Percentiles rank a stretch among this genome's conserved stretches.
Evolutionary conservation across 92 coral and sea anemone species (phyloP).

Genomic region (Umimayanthus chanpuru): DNA sequence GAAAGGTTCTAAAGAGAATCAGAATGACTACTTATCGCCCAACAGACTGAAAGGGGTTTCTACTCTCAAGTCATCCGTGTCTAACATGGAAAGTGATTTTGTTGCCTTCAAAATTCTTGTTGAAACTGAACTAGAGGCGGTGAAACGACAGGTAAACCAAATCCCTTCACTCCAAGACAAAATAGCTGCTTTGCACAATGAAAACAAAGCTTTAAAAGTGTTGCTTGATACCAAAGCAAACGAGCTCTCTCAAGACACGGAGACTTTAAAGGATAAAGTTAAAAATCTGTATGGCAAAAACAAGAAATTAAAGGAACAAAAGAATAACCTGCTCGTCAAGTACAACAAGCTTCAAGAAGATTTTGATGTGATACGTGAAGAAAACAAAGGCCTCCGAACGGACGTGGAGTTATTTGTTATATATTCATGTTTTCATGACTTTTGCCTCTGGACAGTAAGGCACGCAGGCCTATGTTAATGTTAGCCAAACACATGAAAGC

Average conservation of each 20-base stretch:
- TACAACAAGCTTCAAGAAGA: not conserved
- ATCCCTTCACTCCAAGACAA: not conserved
- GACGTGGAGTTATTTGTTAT: not conserved
- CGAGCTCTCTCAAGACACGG: not conserved
- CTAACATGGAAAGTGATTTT: not conserved
- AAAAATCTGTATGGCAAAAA: not conserved
- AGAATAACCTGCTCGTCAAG: not conserved
- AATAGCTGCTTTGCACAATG: not conserved
- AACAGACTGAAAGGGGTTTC: not conserved
- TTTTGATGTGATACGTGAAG: not conserved
- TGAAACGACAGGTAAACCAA: not conserved
- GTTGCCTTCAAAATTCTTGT: not conserved
- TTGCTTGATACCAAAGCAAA: not conserved
- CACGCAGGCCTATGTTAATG: too few relatives aligned
- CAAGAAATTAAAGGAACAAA: not conserved
- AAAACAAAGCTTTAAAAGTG: not conserved
- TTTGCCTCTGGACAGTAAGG: too few relatives aligned
- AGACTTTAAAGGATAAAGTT: not conserved
- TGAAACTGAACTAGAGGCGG: not conserved
- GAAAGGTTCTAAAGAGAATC: not conserved
- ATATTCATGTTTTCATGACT: too few relatives aligned
- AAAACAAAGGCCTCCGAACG: not conserved
- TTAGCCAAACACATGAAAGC: too few relatives aligned
- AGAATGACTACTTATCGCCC: not conserved
- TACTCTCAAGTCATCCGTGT: not conserved